A percentile compares a stretch with the other conserved stretches of the same genome.
phyloP scores from a whole-genome alignment of 2,113 vertebrate genomes.

The Acanthochromis polyacanthus region DNA sequence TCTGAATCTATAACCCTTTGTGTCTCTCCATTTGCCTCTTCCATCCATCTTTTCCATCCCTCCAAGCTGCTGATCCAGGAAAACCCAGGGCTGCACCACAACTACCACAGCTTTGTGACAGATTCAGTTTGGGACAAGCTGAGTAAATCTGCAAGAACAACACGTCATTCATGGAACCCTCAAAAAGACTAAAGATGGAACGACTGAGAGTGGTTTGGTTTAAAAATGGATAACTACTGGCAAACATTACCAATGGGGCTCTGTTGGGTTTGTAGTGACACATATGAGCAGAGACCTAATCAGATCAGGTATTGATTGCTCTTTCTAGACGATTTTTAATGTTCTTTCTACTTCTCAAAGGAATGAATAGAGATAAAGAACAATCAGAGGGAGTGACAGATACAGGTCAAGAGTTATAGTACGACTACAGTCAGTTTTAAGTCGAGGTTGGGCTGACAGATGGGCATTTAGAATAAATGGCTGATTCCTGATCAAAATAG shows the following conservation, averaged over 20 bases:
- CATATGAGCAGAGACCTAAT: constrained; percentile 65
- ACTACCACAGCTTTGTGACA: constrained; percentile 39
- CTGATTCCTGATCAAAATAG: constrained; percentile 49
- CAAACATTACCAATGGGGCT: constrained; percentile 52
- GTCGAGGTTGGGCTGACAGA: constrained; percentile 62
- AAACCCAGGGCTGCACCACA: constrained; percentile 67
- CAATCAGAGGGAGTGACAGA: constrained; percentile 9
- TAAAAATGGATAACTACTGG: constrained; percentile 58
- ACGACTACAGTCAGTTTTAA: constrained; percentile 20
- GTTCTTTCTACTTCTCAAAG: constrained; percentile 41
- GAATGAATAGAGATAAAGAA: constrained; percentile 14
- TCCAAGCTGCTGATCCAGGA: constrained; percentile 76
- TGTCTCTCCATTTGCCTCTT: constrained; percentile 19
- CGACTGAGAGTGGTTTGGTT: constrained; percentile 5
- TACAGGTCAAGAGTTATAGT: constrained; percentile 26
- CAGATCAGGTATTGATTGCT: constrained; percentile 73
- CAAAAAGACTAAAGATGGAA: constrained; percentile 38
- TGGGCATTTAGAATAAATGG: constrained; percentile 47
- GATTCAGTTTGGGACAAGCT: constrained; percentile 44
- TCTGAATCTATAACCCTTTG: constrained; percentile 37
- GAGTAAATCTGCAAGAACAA: constrained; percentile 45
- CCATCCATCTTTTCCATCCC: constrained; percentile 59
- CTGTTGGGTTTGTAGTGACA: constrained; percentile 63
- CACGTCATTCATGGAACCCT: constrained; percentile 46
- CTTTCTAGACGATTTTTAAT: constrained; percentile 61